These are phyloP conservation scores for Manis pentadactyla DNA, from an alignment of 2,797 vertebrate species.

Conservation along the genomic window DNA sequence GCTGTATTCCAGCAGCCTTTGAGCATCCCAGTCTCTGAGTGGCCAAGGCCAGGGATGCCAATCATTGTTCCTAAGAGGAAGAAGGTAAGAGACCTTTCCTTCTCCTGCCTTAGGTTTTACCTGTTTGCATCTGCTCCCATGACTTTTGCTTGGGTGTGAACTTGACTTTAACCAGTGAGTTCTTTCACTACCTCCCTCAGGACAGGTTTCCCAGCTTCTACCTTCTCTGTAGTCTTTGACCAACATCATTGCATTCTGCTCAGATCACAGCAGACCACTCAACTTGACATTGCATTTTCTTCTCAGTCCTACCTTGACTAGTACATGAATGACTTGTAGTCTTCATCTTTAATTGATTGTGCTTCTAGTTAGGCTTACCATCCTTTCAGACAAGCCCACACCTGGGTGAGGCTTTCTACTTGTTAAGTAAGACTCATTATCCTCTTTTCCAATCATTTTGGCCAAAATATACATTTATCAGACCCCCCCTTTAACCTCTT, in stretches of 20 bases:
- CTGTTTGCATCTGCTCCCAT: not conserved
- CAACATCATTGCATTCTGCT: not conserved
- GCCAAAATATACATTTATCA: not conserved
- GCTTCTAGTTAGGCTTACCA: not conserved
- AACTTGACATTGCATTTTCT: not conserved
- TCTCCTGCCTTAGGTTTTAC: not conserved
- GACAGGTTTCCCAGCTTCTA: not conserved
- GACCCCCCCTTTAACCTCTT: not conserved
- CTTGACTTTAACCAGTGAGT: not conserved
- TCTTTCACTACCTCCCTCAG: not conserved
- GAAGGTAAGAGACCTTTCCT: not conserved
- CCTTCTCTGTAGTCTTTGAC: not conserved
- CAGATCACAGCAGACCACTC: not conserved
- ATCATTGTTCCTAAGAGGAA: not conserved
- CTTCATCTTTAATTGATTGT: not conserved
- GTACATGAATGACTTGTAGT: not conserved
- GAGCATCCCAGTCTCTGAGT: not conserved
- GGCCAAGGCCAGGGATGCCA: not conserved
- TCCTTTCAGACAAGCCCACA: not conserved
- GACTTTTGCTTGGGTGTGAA: not conserved
- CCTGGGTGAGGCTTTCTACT: not conserved
- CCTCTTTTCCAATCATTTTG: constrained; percentile 3
- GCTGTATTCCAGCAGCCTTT: not conserved
- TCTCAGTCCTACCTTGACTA: not conserved
- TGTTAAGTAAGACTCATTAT: not conserved